These are phyloP conservation scores for Dicrurus megarhynchus DNA, from an alignment of 2,113 vertebrate genomes.

Conservation along the genomic window DNA sequence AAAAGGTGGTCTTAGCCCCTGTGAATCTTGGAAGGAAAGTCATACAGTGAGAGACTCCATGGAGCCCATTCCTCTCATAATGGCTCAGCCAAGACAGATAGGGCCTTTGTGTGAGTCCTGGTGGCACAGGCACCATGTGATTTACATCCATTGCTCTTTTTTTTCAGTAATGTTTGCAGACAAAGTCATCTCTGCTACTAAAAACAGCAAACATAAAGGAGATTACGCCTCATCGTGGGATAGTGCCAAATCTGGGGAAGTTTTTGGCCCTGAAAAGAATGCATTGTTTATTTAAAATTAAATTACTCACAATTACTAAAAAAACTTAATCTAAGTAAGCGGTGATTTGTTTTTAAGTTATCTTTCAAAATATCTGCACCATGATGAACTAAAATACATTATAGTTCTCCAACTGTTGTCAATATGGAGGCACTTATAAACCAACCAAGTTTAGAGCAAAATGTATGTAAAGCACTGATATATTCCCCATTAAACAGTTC, in stretches of 20 bases:
- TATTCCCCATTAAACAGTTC: not conserved
- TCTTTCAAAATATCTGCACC: not conserved
- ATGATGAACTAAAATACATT: not conserved
- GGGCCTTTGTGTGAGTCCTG: not conserved
- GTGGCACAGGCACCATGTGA: rapidly evolving
- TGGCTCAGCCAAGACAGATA: not conserved
- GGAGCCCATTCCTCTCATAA: not conserved
- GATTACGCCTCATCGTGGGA: not conserved
- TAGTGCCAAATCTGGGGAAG: not conserved
- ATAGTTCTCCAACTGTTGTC: not conserved
- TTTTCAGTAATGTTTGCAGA: not conserved
- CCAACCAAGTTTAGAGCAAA: not conserved
- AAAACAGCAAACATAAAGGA: not conserved
- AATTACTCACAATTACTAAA: not conserved
- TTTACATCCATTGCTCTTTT: not conserved
- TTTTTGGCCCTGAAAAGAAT: not conserved
- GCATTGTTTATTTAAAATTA: not conserved
- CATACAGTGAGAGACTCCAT: not conserved
- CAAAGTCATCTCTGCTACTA: not conserved
- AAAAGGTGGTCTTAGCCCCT: not conserved
- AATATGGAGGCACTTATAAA: not conserved
- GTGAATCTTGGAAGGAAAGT: not conserved
- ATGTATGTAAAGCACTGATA: not conserved
- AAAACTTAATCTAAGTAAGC: not conserved
- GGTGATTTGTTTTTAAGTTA: not conserved